phyloP scores from a whole-genome alignment of 2,797 vertebrate genomes.

The Schizopygopsis malacanthus region DNA sequence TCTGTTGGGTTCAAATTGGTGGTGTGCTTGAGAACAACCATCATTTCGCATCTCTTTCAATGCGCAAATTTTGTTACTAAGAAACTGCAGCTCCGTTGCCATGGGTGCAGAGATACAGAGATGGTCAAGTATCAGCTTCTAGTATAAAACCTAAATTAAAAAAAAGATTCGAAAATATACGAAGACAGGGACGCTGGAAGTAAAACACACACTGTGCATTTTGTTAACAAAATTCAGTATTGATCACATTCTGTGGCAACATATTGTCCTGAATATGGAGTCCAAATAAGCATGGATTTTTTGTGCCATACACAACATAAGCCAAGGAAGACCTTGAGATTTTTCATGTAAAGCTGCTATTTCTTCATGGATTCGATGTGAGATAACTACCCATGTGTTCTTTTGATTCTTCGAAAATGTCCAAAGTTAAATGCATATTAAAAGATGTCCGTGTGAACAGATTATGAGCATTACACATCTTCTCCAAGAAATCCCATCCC shows the following conservation, averaged over 20 bases:
- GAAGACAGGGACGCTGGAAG: background rate
- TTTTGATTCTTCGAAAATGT: slow-evolving; percentile 12
- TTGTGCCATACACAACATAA: background rate
- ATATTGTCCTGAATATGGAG: background rate
- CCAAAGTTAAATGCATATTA: slow-evolving; percentile 1
- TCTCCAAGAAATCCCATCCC: slow-evolving; percentile 46
- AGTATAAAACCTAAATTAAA: slow-evolving; percentile 42
- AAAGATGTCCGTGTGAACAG: slow-evolving; percentile 14
- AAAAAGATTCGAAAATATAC: slow-evolving; percentile 21
- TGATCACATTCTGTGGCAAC: background rate
- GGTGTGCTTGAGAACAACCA: slow-evolving; percentile 47
- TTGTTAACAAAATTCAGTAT: background rate
- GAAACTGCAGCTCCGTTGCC: slow-evolving; percentile 65
- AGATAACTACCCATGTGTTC: slow-evolving; percentile 7
- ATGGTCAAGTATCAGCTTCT: slow-evolving; percentile 50
- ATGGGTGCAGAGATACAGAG: slow-evolving; percentile 59
- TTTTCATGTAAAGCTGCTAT: background rate
- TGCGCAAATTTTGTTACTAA: slow-evolving; percentile 68
- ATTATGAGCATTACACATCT: slow-evolving; percentile 56
- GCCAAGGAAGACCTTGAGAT: background rate
- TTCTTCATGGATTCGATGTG: background rate
- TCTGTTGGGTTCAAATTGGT: slow-evolving; percentile 31
- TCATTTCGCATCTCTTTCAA: slow-evolving; percentile 45
- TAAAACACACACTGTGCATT: background rate
- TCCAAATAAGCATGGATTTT: background rate